Base-by-base conservation (phyloP, 2,888 invertebrate genomes). In the Luperina testacea region DNA sequence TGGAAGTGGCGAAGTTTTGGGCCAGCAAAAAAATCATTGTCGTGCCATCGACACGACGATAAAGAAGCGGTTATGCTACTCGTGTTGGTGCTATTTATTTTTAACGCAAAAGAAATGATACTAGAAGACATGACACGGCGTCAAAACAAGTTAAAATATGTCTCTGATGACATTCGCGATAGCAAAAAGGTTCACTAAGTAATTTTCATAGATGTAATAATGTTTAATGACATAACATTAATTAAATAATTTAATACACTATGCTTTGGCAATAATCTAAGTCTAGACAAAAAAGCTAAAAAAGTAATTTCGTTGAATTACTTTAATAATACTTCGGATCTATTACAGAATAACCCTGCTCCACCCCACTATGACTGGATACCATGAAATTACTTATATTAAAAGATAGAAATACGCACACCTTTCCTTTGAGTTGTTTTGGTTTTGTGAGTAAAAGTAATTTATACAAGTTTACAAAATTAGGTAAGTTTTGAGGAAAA, bases 381-480 rank as follows among this genome's bases (percentile, higher is more conserved):
- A 78, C 76, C 75, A 81, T 73, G 73, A 81, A 83, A 81, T 81
- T 75, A 38, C 38, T 38, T 38, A 76, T 84, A 84, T 86, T 81
- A 83, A 71, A 79, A 86, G 81, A 86, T 86, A 77, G 86, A 82
- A 85, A 83, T 84, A 81, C 80, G 73, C 74, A 82, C 75, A 81
- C 79, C 79, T 83, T 85, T 72, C 67, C 42, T 74, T 78, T 9
- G 74, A 75, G 72, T 77, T 72, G 74, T 80, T 84, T 71, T 63
- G 53, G 42, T 80, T 67, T 51, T 63, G 57, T 76, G 17, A 73
- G 42, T 65, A 9, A 68, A 72, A 78, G 57, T 75, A 72, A 81
- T 80, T 77, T 76, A 67, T 57, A 45, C 0, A 73, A 79, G 61
- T 78, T 75, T 48, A 69, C 24, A 51, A 81, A 75, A 59, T 74